phyloP scores from a whole-genome alignment of 2,113 vertebrate genomes.

The Piaya cayana region DNA sequence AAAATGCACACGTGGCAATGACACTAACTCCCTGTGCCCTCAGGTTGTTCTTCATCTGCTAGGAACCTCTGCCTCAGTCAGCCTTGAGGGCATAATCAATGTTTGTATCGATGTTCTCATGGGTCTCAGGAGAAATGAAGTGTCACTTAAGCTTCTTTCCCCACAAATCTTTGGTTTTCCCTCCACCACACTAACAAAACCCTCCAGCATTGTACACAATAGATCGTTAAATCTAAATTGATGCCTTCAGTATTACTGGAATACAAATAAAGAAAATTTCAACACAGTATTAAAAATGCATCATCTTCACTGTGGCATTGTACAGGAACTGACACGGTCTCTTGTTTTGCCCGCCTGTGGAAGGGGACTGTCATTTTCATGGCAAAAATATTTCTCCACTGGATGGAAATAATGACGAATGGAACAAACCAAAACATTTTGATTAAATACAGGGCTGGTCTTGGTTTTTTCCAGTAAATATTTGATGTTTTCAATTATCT shows the following conservation, averaged over 20 bases:
- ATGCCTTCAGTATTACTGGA: not conserved
- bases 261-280: conserved; percentile 18
- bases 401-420: conserved; percentile 58
- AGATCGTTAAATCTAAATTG: not conserved
- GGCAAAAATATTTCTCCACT: conserved; percentile 33
- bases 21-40: not conserved
- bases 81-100: not conserved
- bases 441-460: conserved; percentile 47
- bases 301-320: not conserved
- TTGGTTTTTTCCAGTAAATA: conserved; percentile 44
- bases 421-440: conserved; percentile 52
- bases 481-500: conserved; percentile 38
- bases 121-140: not conserved
- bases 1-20: not conserved
- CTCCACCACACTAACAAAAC: not conserved
- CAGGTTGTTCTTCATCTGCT: not conserved
- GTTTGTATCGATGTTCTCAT: not conserved
- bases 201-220: not conserved
- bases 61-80: not conserved
- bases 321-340: not conserved
- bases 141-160: not conserved
- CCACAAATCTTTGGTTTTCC: not conserved
- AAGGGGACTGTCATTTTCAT: conserved; percentile 3
- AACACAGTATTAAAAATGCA: conserved; percentile 1
- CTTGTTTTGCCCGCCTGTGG: not conserved